Evolutionary conservation across 2,888 invertebrate species (phyloP), one percentile per base, ranked within the genome.

Genomic region (Penaeus monodon): DNA sequence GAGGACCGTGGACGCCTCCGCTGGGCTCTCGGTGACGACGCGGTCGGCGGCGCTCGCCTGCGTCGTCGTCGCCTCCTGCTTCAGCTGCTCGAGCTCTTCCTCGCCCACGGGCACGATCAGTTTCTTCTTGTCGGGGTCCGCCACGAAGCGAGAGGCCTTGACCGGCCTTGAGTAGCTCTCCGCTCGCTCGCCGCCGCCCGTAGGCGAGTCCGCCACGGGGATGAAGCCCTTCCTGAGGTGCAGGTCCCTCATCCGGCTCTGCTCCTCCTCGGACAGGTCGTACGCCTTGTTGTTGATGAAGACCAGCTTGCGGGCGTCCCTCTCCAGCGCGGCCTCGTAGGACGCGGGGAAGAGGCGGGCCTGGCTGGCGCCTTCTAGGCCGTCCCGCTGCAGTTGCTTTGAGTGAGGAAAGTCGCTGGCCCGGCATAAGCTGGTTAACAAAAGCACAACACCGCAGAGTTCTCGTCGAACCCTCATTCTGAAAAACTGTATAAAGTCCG

Each of bases 221-320:
- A 38, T 44, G n/a, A 14, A 70, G 2, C 70, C 70, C 24, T 70
- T 70, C 70, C 17, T 70, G 27, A 29, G 70, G 70, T 70, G 29
- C 12, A 70, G n/a, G 27, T 70, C 70, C 70, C 70, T 20, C 27
- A 70, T 33, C 14, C 29, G 20, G 1, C 29, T 29, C 29, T 70
- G 70, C 70, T 70, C 27, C n/a, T 27, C 70, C 27, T 70, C 70
- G 70, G n/a, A 27, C 70, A 70, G 70, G 70, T 70, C 70, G 22
- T 70, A 70, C 14, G 70, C 70, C 70, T 70, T 70, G 29, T 70
- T 70, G 70, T 70, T 70, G n/a, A 70, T 70, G 29, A 70, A 10
- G 27, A 70, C 70, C 27, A 70, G 24, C 70, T 17, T 70, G 29
- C 70, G 70, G 14, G 17, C 70, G 27, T 70, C 27, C 14, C 70